Conservation (phyloP, 2,113 vertebrate genomes). For the Triplophysa siluroides region DNA sequence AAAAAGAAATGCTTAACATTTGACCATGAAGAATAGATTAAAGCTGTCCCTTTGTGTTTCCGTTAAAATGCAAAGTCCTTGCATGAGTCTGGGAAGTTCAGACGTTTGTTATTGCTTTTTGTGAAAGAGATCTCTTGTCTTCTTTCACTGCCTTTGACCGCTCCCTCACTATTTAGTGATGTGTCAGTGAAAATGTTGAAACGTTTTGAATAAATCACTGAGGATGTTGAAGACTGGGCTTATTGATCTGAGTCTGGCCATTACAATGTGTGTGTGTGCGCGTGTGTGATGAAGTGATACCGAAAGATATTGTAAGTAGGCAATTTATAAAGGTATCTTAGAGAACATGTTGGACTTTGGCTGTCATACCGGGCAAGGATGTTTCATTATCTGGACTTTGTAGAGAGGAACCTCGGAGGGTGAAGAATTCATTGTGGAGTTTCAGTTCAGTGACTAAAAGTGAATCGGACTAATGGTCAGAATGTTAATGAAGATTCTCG, state of each 20-base stretch:
- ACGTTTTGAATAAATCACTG: not conserved
- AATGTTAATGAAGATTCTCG: too few species aligned
- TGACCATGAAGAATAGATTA: not conserved
- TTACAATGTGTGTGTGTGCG: not conserved
- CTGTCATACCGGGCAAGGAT: constrained; percentile 11
- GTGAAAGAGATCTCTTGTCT: not conserved
- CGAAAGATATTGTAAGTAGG: constrained; percentile 34
- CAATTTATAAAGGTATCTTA: not conserved
- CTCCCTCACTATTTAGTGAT: not conserved
- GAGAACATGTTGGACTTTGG: constrained; percentile 12
- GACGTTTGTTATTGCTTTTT: not conserved
- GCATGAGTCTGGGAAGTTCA: not conserved
- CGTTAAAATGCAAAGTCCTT: not conserved
- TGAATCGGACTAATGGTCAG: constrained; percentile 3
- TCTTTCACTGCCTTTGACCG: too few species aligned
- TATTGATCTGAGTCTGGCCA: not conserved
- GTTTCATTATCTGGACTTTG: constrained; percentile 71
- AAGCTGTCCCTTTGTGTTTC: not conserved
- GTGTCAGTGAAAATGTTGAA: not conserved
- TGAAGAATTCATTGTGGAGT: constrained; percentile 5
- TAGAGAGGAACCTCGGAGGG: constrained; percentile 33
- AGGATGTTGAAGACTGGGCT: not conserved
- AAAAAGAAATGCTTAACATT: not conserved
- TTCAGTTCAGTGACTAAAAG: constrained; percentile 9
- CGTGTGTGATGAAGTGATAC: constrained; percentile 28